phyloP scores from a whole-genome alignment of 2,888 invertebrate genomes.

The Adelphocoris suturalis region DNA sequence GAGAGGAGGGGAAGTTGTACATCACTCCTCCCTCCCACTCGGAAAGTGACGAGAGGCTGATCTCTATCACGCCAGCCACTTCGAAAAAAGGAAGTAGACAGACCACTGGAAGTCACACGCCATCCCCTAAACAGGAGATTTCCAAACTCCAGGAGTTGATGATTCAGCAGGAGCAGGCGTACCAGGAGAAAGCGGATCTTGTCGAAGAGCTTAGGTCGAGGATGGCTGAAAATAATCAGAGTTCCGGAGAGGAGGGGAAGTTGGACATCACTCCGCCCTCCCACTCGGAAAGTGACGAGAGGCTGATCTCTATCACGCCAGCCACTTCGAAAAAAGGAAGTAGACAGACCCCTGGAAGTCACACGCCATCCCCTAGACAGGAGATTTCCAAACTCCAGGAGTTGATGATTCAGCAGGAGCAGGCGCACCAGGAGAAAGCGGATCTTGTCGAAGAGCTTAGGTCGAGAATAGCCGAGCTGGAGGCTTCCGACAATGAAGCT shows the following conservation, averaged over 20 bases:
- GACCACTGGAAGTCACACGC: constrained; percentile 59
- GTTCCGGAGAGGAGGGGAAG: no score
- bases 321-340: no score
- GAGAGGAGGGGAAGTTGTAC: no score
- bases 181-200: constrained; percentile 78
- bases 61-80: no score
- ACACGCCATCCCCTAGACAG: constrained; percentile 73
- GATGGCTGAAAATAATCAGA: no score
- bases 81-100: no score
- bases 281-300: no score
- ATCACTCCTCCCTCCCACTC: no score
- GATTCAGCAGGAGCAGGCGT: constrained; percentile 80
- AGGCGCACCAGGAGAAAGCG: constrained; percentile 79
- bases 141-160: constrained; percentile 82
- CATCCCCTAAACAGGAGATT: constrained; percentile 79
- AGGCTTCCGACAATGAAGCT: constrained; percentile 69
- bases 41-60: no score
- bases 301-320: no score
- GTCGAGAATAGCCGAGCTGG: constrained; percentile 72
- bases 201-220: constrained; percentile 71
- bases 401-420: constrained; percentile 81
- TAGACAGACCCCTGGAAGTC: constrained; percentile 41
- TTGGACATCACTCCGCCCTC: no score
- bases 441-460: constrained; percentile 73
- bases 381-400: constrained; percentile 83